Base-by-base conservation (phyloP, 2,113 vertebrate species). In the Orthochromis indermauri region DNA sequence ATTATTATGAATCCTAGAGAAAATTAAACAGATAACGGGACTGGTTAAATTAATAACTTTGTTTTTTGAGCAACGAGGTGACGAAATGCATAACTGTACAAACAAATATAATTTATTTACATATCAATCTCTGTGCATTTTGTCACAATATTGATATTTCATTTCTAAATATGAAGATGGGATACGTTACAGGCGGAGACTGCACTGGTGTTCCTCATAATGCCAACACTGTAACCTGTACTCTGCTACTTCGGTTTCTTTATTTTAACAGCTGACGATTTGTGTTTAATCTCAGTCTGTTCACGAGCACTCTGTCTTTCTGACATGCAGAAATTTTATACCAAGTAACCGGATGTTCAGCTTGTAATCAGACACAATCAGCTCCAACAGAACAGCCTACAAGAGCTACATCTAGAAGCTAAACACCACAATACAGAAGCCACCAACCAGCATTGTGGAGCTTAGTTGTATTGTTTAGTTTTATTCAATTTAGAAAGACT, bases 321-420 rank as follows among this genome's bases (percentile, higher is more conserved):
- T 45, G 13, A 26, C 0, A 73, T 26, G 40, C 8, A 73, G 0
- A 45, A 45, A 45, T 73, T 17, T 73, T 24, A 26, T 45, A 45
- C 13, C 26, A 68, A 3, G 21, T 73, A 73, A 73, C 66, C 0
- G 0, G 3, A 35, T 73, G 40, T 26, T 0, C 3, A 45, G 21
- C 40, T 26, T 42, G 21, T 10, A 26, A 26, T 73, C 37, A 45
- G 37, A 71, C 21, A 16, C 8, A 26, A 42, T 73, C 66, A 10
- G 68, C 68, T 45, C 40, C 40, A 17, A 17, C 40, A 16, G 21
- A 42, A 45, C 37, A 10, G 0, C 21, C 21, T 42, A 42, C 37
- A 24, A 0, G 3, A 42, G 8, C 8, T 9, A 73, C 0, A 14
- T 24, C 12, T 26, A 45, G 66, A 73, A 0, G 37, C 0, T 73